Base-by-base conservation (phyloP, 2,797 vertebrate species). In the Graptemys geographica region DNA sequence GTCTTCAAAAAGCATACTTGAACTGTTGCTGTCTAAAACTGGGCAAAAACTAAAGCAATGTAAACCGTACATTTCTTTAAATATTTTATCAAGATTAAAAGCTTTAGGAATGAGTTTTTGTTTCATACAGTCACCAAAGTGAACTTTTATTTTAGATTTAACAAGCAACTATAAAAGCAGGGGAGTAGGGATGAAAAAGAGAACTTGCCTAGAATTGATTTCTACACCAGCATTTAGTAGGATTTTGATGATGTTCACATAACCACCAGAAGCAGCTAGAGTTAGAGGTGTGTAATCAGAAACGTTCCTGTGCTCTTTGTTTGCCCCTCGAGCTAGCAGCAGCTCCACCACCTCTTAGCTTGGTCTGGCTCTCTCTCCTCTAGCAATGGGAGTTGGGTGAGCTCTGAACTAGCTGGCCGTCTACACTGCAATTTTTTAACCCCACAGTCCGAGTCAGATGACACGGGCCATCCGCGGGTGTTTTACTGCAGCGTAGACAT, bases 231-330 rank as follows among this genome's bases (percentile, higher is more conserved):
- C 98, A 97, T 98, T 99, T 85, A 99, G 96, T 91, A 99, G 93
- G 85, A 98, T 99, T 98, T 99, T 99, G 97, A 99, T 99, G 93
- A 99, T 99, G 97, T 99, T 99, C 95, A 99, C 98, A 49, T 99
- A 99, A 96, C 98, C 98, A 95, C 98, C 98, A 44, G 98, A 99
- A 87, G 98, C 98, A 18, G 98, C 98, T 33, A 99, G 97, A 95
- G 98, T 99, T 83, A 98, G 91, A 96, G 98, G 98, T 88, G 98
- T 99, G 87, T 98, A 99, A 96, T 99, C 98, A n/a, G 98, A 99
- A 97, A 99, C 98, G 92, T 99, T 99, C 94, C 98, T 98, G 98
- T 98, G 98, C 86, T 99, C 98, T 96, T 98, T 99, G 97, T 98
- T 99, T 94, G 98, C 98, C 78, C 98, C 98, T 92, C 98, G 98